Evolutionary conservation across 2,888 invertebrate species (phyloP).

Genomic region (Leptopilina syphax): DNA sequence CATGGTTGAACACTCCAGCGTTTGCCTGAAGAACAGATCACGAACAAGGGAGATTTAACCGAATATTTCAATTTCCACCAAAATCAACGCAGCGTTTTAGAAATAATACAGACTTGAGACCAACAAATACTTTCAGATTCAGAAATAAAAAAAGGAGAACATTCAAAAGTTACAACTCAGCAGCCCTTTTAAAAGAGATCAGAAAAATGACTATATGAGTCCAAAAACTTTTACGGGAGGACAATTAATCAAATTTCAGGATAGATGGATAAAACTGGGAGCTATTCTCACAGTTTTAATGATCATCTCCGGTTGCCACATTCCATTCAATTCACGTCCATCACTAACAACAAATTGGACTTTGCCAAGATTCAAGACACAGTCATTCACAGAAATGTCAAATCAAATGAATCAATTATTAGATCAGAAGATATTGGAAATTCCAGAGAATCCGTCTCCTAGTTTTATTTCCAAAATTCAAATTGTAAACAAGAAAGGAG

Average conservation of each 20-base stretch:
- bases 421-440: not conserved
- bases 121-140: not conserved
- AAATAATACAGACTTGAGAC: not conserved
- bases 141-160: conserved; percentile 16
- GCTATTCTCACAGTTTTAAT: not conserved
- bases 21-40: not conserved
- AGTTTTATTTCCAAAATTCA: not conserved
- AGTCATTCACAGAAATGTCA: not conserved
- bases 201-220: conserved; percentile 34
- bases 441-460: not conserved
- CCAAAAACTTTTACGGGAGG: not conserved
- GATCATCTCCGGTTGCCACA: not conserved
- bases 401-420: not conserved
- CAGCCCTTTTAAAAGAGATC: conserved; percentile 44
- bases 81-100: not conserved
- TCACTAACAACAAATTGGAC: not conserved
- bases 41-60: not conserved
- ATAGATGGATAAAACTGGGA: not conserved
- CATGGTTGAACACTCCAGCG: conserved; percentile 50
- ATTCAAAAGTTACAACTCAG: not conserved
- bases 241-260: not conserved
- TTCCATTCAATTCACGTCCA: not conserved
- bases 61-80: not conserved
- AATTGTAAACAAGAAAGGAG: not conserved
- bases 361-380: not conserved